A percentile compares a stretch with the other conserved stretches of the same genome.
Evolutionary conservation across 2,888 invertebrate species (phyloP).

Genomic region (Tinea semifulvella): DNA sequence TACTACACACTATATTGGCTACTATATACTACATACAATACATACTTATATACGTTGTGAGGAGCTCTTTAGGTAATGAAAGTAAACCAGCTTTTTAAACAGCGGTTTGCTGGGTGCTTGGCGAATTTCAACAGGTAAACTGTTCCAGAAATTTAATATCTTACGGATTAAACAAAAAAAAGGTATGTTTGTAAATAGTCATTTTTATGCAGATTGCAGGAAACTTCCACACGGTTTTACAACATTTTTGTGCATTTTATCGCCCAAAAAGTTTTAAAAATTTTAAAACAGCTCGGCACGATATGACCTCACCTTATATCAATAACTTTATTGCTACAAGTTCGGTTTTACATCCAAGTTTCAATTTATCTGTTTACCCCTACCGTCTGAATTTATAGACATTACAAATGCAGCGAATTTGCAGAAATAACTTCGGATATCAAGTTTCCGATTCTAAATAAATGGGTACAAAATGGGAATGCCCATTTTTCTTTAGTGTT

Average conservation of each 20-base stretch:
- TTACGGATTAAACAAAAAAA: too few species aligned
- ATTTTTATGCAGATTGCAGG: neutral
- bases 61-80: too few species aligned
- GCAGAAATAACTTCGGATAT: neutral
- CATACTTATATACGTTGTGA: too few species aligned
- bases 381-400: conserved; percentile 4
- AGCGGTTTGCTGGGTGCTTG: too few species aligned
- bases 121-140: too few species aligned
- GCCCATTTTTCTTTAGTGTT: too few species aligned
- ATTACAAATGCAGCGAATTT: conserved; percentile 5
- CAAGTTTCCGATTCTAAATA: neutral
- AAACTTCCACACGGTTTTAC: neutral
- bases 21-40: too few species aligned
- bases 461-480: too few species aligned
- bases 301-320: conserved; percentile 4
- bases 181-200: too few species aligned
- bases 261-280: neutral
- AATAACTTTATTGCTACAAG: conserved; percentile 9
- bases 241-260: neutral
- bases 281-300: neutral
- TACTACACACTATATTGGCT: too few species aligned
- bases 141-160: too few species aligned
- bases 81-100: too few species aligned
- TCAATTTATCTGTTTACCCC: conserved; percentile 10
- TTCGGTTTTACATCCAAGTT: conserved; percentile 7